Conservation (phyloP, 2,113 vertebrate species). For the Laticauda laticaudata region DNA sequence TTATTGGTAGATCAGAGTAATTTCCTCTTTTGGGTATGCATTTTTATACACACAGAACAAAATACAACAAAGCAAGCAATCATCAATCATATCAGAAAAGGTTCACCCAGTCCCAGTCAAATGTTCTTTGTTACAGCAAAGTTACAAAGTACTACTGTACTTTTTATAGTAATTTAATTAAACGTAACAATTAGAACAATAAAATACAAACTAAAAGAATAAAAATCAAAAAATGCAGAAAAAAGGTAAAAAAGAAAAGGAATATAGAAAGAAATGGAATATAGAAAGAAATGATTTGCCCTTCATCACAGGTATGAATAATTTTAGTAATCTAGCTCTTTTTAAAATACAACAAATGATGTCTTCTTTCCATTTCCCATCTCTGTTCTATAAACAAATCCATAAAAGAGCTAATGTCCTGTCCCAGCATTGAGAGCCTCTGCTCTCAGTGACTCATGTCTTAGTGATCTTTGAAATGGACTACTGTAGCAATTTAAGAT, state of each 20-base stretch:
- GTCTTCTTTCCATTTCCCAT: neutral
- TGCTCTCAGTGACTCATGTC: neutral
- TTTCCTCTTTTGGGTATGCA: neutral
- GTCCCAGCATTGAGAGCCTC: neutral
- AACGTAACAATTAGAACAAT: neutral
- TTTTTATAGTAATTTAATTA: neutral
- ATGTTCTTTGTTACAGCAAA: neutral
- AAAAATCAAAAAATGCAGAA: neutral
- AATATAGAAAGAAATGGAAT: neutral
- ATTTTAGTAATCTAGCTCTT: neutral
- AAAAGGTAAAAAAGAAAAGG: neutral
- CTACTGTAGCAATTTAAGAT: neutral
- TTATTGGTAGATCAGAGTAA: neutral
- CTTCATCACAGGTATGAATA: neutral
- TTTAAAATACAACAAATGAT: neutral
- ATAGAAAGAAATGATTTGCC: neutral
- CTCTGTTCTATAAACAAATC: neutral
- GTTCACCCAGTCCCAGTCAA: neutral
- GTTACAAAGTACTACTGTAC: neutral
- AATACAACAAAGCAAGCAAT: neutral
- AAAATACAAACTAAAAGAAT: neutral
- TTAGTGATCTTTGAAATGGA: neutral
- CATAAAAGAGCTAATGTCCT: neutral
- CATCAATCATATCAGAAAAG: neutral
- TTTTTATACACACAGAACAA: neutral